Conservation (phyloP, 1,140 invertebrate species). For the Whitmania pigra region DNA sequence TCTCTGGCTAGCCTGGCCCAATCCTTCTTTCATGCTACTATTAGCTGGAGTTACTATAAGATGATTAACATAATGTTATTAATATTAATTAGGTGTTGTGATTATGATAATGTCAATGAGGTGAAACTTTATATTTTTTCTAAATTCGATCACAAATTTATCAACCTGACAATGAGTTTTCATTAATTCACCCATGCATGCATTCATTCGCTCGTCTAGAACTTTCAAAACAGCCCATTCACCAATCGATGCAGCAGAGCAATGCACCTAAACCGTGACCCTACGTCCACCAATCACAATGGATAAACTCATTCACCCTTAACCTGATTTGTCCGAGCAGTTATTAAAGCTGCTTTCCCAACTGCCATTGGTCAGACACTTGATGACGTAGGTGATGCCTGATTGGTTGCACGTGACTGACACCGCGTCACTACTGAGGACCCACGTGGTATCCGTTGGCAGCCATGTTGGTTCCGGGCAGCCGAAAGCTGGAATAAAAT, state of each 20-base stretch:
- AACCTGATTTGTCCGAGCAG: conserved; percentile 1
- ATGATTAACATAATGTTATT: neutral
- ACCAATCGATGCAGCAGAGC: neutral
- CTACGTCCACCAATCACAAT: neutral
- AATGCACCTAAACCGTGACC: too few relatives aligned
- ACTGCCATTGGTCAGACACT: neutral
- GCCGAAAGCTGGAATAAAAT: neutral
- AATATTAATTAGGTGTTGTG: too few relatives aligned
- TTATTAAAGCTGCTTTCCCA: neutral
- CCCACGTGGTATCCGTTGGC: neutral
- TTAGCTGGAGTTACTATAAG: conserved; percentile 10
- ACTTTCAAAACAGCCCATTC: too few relatives aligned
- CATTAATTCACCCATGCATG: too few relatives aligned
- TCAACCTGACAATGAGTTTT: too few relatives aligned
- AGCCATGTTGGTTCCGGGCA: conserved; percentile 1
- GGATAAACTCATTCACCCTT: neutral
- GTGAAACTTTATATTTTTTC: too few relatives aligned
- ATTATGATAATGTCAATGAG: too few relatives aligned
- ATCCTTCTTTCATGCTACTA: neutral
- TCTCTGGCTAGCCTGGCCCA: conserved; percentile 20
- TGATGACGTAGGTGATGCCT: neutral
- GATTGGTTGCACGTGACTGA: conserved; percentile 6
- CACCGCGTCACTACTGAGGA: neutral
- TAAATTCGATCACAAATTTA: too few relatives aligned
- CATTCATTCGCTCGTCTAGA: too few relatives aligned